A percentile compares a stretch with the other conserved stretches of the same genome.
Evolutionary conservation across 37 sponge, comb jelly and placozoan species (phyloP).

Genomic region (Ianthella basta): DNA sequence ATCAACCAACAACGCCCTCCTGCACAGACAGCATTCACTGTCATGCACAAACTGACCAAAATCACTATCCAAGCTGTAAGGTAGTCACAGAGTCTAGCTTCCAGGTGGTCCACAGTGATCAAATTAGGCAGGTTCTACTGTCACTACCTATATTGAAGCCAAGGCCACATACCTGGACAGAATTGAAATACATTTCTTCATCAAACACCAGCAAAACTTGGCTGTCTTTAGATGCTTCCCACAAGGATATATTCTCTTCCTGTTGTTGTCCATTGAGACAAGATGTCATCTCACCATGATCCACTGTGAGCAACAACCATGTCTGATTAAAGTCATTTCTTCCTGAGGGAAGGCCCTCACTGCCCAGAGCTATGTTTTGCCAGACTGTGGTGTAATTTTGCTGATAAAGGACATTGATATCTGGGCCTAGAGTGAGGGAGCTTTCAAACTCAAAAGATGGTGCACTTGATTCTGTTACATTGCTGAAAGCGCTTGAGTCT

Average conservation of each 20-base stretch:
- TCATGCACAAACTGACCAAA: conserved; percentile 1
- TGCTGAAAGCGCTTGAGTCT: background rate
- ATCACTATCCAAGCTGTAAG: background rate
- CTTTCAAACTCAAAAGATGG: background rate
- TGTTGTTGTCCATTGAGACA: conserved; percentile 60
- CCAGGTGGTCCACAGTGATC: too few relatives aligned
- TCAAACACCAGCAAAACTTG: conserved; percentile 9
- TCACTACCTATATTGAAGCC: too few relatives aligned
- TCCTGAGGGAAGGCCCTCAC: conserved; percentile 11
- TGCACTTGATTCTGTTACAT: background rate
- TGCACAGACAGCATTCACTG: conserved; percentile 3
- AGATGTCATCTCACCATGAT: conserved; percentile 41
- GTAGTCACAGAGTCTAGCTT: background rate
- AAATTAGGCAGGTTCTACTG: too few relatives aligned
- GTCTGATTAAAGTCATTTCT: background rate
- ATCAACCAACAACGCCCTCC: background rate
- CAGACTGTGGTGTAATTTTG: background rate
- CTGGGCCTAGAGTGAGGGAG: background rate
- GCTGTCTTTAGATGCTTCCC: background rate
- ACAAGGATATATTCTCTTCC: background rate
- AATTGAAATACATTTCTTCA: background rate
- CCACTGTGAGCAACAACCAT: conserved; percentile 41
- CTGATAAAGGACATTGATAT: conserved; percentile 14
- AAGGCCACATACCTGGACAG: conserved; percentile 8
- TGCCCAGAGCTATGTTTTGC: background rate